Base-by-base conservation (phyloP, 1,140 invertebrate genomes). In the Drosophila serrata region DNA sequence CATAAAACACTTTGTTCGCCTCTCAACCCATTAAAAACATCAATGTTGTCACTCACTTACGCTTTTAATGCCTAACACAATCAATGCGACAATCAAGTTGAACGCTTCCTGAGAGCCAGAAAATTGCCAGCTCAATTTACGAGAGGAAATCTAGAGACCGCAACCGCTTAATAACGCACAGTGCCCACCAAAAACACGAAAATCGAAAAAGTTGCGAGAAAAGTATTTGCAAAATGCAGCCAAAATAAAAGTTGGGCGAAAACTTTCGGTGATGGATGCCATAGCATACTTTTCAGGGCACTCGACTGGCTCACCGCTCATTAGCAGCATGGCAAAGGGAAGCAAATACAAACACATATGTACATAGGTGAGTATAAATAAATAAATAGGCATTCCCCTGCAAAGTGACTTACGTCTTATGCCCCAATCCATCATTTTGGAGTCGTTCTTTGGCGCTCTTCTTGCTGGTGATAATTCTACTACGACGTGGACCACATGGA, bases 391-490 rank as follows among this genome's bases (percentile, higher is more conserved):
- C 39, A 3, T 4, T 4, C 11, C 29, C 13, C 53, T 62, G 45
- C 58, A 59, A 58, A 67, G 51, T 53, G 93, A 95, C 96, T 95
- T 95, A 96, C 96, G 95, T 94, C 96, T 95, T 91, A 96, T 96
- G 92, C 96, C 96, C 96, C 96, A 96, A 94, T 96, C 95, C 95
- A 96, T 96, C 95, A 95, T 95, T 72, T 91, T 92, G 75, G 24
- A 72, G 62, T 37, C 35, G 45, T 69, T 80, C 46, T 68, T 58
- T 63, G 60, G 57, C 49, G 58, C 15, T 63, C 31, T 59, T 55
- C 49, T 33, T 35, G 33, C 24, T 45, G 65, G 19, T 22, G 13
- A 59, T 61, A 69, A 19, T 69, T 65, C 17, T 63, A 48, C 62
- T 62, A 40, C 45, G 59, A 48, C 68, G 56, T 61, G 82, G 67